A percentile compares a stretch with the other conserved stretches of the same genome.
These are phyloP conservation scores for Stenodera caucasica DNA, from an alignment of 2,888 invertebrate genomes.

Conservation along the genomic window DNA sequence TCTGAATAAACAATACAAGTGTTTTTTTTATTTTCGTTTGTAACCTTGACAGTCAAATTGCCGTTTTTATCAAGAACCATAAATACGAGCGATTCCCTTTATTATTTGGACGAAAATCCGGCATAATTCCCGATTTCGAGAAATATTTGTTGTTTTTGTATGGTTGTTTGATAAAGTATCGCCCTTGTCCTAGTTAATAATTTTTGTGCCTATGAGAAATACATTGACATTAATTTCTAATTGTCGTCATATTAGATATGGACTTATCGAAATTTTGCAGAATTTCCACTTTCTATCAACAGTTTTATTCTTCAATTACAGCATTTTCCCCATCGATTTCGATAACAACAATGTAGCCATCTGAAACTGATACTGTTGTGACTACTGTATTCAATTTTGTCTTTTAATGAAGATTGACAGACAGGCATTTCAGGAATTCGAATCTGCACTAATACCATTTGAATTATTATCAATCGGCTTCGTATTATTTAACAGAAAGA, in stretches of 20 bases:
- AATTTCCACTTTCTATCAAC: no score
- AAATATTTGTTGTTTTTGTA: no score
- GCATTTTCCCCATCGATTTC: neutral
- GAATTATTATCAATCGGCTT: neutral
- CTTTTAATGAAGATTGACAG: neutral
- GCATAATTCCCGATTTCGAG: no score
- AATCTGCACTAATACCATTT: neutral
- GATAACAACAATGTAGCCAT: neutral
- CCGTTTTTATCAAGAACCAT: neutral
- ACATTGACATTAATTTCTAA: slow-evolving; percentile 46
- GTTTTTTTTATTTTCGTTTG: slow-evolving; percentile 6
- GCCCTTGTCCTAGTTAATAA: slow-evolving; percentile 49
- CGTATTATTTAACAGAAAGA: neutral
- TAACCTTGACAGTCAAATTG: slow-evolving; percentile 19
- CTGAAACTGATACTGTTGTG: neutral
- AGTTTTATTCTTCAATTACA: no score
- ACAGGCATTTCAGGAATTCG: neutral
- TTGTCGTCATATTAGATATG: slow-evolving; percentile 21
- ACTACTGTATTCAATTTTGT: neutral
- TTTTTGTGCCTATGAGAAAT: slow-evolving; percentile 47
- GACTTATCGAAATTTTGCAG: neutral
- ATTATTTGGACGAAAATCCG: no score
- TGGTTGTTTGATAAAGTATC: slow-evolving; percentile 16
- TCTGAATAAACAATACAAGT: slow-evolving; percentile 20
- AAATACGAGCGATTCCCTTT: no score